A percentile compares a stretch with the other conserved stretches of the same genome.
These are phyloP conservation scores for Megalops cyprinoides DNA, from an alignment of 2,797 vertebrate genomes.

Conservation along the genomic window DNA sequence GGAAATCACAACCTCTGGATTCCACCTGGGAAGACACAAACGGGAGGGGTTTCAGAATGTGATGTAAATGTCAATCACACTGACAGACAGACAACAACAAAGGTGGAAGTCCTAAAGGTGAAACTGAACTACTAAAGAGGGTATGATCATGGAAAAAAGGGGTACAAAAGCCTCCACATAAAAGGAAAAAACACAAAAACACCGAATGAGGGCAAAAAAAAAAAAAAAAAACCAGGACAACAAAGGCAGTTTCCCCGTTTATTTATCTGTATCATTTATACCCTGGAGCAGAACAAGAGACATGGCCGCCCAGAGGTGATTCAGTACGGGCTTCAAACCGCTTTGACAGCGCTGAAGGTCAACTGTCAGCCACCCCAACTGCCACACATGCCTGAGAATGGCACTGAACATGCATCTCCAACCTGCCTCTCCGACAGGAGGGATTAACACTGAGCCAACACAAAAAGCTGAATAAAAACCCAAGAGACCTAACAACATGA, in stretches of 20 bases:
- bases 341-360: constrained; percentile 37
- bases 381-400: constrained; percentile 24
- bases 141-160: background rate
- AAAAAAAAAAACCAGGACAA: too few species aligned
- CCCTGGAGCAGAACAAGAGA: background rate
- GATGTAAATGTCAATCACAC: too few species aligned
- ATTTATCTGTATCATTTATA: too few species aligned
- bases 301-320: constrained; percentile 16
- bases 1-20: too few species aligned
- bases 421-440: constrained; percentile 14
- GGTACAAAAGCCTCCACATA: too few species aligned
- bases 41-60: too few species aligned
- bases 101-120: too few species aligned
- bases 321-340: constrained; percentile 22
- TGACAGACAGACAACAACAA: too few species aligned
- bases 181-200: too few species aligned
- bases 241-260: too few species aligned
- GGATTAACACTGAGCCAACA: constrained; percentile 17
- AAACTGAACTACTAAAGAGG: background rate
- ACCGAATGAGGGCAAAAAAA: too few species aligned
- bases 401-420: background rate
- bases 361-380: constrained; percentile 32
- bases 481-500: background rate
- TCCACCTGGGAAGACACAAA: too few species aligned
- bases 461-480: background rate